Base-by-base conservation (phyloP, 2,888 invertebrate species). In the Aphodius sticticus region DNA sequence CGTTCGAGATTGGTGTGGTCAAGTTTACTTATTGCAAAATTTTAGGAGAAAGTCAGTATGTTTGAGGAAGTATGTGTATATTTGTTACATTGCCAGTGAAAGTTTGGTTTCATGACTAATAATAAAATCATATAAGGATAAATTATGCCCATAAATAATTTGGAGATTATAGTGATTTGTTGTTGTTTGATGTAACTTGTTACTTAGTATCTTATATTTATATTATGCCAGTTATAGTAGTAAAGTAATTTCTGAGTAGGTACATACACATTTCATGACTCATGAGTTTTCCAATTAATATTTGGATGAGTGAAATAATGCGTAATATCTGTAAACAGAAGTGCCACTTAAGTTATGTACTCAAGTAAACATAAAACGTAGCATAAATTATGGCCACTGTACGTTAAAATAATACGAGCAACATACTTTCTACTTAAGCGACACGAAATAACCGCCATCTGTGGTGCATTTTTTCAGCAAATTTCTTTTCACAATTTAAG, bases 401-500 rank as follows among this genome's bases (percentile, higher is more conserved):
- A 53, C 53, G 53, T 53, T 53, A 12, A 53, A 53, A 53, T 53
- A 7, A 53, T 26, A 53, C 12, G 53, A 53, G 12, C 12, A 26
- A 26, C 26, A 26, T 53, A 53, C 53, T 53, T 53, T 53, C 53
- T 53, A 53, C 53, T 53, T 53, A 53, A 53, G 2, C 53, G 53
- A 53, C 12, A 9, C 53, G 53, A 53, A 53, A 53, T 53, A 5
- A 53, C 53, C 53, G 7, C 53, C 53, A 53, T 53, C 53, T 53
- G 53, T 12, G 12, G 53, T 53, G 53, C 53, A 53, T 53, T 53
- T 53, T n/a, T 53, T 53, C 53, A 53, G 53, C 53, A 53, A 53
- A 53, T 53, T 53, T 53, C 53, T 53, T 53, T 53, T 53, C 53
- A 53, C 53, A 53, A 53, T 53, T 53, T 53, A 53, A 53, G 53